Base-by-base conservation (phyloP, 2,888 invertebrate genomes). In the Erynnis tages region DNA sequence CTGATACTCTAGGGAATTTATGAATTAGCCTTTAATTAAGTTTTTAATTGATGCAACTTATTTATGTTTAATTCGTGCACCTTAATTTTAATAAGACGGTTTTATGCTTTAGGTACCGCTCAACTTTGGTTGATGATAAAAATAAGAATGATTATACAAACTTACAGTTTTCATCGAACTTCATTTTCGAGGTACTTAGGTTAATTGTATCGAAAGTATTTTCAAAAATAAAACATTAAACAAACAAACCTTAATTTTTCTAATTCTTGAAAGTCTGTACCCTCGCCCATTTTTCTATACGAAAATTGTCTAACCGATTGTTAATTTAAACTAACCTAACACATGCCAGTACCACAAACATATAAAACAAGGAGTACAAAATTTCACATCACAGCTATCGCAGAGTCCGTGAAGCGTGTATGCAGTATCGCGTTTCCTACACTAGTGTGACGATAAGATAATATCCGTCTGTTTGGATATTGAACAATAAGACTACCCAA, bases 361-460 rank as follows among this genome's bases (percentile, higher is more conserved):
- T 34, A 41, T 34, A 49, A 41, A 25, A 25, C n/a, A 1, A 54
- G 38, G 53, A 53, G 48, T 52, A 56, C 54, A 60, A 59, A 57
- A 65, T 62, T 62, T 68, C 69, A 71, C 79, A 80, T 74, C 69
- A 77, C 78, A 70, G 64, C 63, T 60, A 62, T 55, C 57, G 59
- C 59, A 59, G 58, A 58, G 50, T 54, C 46, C 53, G 52, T 66
- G 66, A 69, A 65, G 61, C 79, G 79, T 74, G 79, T 72, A 66
- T 57, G 59, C 71, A 55, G 66, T 67, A 61, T 63, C 69, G 73
- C 64, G 71, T 67, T 67, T 66, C 74, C 71, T 65, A 66, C 62
- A 75, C 77, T 77, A 85, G 77, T 82, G 76, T 68, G 58, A 53
- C 58, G 87, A 87, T 88, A 87, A 87, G 84, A 86, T 85, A 82